phyloP scores from a whole-genome alignment of 2,888 invertebrate species.

The Phasia obesa region DNA sequence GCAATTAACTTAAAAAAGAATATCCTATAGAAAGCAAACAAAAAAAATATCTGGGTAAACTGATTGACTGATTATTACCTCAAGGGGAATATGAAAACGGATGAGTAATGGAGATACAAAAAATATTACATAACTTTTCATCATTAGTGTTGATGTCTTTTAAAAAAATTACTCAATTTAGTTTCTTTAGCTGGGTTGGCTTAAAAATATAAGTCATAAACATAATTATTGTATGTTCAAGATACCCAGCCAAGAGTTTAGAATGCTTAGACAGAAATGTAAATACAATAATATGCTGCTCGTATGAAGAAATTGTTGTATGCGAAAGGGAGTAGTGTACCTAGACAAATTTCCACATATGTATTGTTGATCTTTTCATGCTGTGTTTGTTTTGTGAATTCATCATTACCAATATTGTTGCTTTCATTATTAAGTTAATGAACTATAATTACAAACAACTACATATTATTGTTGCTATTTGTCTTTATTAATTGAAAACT shows the following conservation, averaged over 20 bases:
- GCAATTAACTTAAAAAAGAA: constrained; percentile 2
- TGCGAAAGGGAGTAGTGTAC: too few species aligned
- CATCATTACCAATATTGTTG: background rate
- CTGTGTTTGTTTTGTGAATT: too few species aligned
- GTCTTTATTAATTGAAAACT: too few species aligned
- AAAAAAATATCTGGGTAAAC: background rate
- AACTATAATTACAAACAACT: constrained; percentile 51
- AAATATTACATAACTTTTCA: too few species aligned
- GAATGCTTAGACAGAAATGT: too few species aligned
- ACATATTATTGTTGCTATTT: background rate
- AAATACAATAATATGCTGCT: too few species aligned
- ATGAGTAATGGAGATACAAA: too few species aligned
- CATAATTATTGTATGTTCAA: constrained; percentile 22
- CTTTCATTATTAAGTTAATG: constrained; percentile 52
- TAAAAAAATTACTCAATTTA: background rate
- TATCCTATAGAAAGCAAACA: constrained; percentile 13
- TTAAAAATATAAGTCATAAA: constrained; percentile 12
- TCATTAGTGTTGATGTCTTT: too few species aligned
- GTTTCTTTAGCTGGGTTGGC: background rate
- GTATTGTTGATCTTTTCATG: too few species aligned
- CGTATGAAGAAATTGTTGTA: too few species aligned
- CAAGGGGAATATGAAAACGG: background rate
- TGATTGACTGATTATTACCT: background rate
- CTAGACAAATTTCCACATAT: too few species aligned
- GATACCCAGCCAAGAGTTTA: background rate